Evolutionary conservation across 1,140 invertebrate species (phyloP), one percentile per base, ranked within the genome.

Genomic region (Leptonema lineaticorne): DNA sequence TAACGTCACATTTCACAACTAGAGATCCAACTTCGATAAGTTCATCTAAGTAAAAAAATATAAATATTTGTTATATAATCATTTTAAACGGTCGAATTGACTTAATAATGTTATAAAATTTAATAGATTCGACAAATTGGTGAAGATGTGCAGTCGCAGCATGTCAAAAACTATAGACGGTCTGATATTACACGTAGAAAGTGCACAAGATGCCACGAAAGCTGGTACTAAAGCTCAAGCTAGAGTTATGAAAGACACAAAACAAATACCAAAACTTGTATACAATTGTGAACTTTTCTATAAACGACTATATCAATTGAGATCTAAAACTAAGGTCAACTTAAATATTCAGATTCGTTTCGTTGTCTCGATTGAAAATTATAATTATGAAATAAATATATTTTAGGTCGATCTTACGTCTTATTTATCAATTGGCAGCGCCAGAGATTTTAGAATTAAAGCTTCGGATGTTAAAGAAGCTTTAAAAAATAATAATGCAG

Each of bases 221-320:
- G 50, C 11, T 1, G 22, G 41, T 50, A 28, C 45, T 11, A 50
- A 50, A 30, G 59, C 18, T 33, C 65, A 81, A 30, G 82, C 77
- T 33, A 83, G 83, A 78, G 78, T 85, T 58, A 73, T 85, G n/a
- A 80, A 78, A 66, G 83, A 86, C 75, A 83, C 83, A 0, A 82
- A 81, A 75, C 69, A 75, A 16, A 85, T 86, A 69, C 85, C 85
- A 1, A 78, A 78, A 53, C 77, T 85, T 1, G 74, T 85, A 45
- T 84, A 78, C 68, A 83, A 83, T 69, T 82, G 84, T 14, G 84
- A 86, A 76, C 80, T 81, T 64, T 85, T 85, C 67, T 78, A 81
- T 22, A 84, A 83, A 70, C 80, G 78, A 33, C 69, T 86, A 46
- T 76, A 83, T 33, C 72, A 81, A 16, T 76, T 86, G 20, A 78